Percentiles rank a stretch among this genome's conserved stretches.
phyloP scores from a whole-genome alignment of 2,888 invertebrate genomes.

The Gasteruption jaculator region DNA sequence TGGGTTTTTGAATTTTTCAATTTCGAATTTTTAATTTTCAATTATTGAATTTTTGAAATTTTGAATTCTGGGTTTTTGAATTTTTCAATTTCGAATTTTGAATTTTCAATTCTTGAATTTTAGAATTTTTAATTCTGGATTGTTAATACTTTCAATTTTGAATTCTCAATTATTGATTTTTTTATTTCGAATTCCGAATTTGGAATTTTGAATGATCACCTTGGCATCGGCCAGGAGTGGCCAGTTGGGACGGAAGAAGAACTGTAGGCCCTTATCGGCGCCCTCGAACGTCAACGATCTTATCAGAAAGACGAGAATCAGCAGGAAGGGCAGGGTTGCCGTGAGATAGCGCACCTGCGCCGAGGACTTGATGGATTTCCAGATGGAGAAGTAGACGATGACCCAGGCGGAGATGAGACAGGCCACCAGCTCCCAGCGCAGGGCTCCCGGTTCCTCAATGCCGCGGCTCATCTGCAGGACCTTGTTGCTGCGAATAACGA shows the following conservation, averaged over 20 bases:
- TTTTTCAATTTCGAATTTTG: too few relatives aligned
- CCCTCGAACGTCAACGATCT: slow-evolving; percentile 88
- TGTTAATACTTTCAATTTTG: too few relatives aligned
- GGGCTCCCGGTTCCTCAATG: slow-evolving; percentile 73
- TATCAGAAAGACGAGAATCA: slow-evolving; percentile 80
- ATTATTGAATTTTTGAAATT: too few relatives aligned
- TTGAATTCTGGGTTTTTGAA: too few relatives aligned
- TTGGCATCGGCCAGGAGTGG: slow-evolving; percentile 75
- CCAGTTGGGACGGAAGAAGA: slow-evolving; percentile 86
- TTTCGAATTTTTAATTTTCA: not conserved
- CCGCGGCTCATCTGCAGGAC: slow-evolving; percentile 81
- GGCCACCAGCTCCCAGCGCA: slow-evolving; percentile 86
- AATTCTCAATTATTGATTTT: too few relatives aligned
- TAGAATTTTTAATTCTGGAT: too few relatives aligned
- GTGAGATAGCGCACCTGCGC: slow-evolving; percentile 87
- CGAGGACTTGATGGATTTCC: slow-evolving; percentile 95
- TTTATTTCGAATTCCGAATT: too few relatives aligned
- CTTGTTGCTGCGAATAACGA: slow-evolving; percentile 61
- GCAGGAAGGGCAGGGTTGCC: slow-evolving; percentile 85
- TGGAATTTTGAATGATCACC: too few relatives aligned
- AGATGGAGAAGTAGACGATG: slow-evolving; percentile 90
- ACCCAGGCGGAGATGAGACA: slow-evolving; percentile 91
- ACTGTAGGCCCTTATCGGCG: slow-evolving; percentile 77
- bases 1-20: too few relatives aligned
- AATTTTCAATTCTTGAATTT: too few relatives aligned